Evolutionary conservation across 2,113 vertebrate genomes (phyloP).

Genomic region (Mungos mungo): DNA sequence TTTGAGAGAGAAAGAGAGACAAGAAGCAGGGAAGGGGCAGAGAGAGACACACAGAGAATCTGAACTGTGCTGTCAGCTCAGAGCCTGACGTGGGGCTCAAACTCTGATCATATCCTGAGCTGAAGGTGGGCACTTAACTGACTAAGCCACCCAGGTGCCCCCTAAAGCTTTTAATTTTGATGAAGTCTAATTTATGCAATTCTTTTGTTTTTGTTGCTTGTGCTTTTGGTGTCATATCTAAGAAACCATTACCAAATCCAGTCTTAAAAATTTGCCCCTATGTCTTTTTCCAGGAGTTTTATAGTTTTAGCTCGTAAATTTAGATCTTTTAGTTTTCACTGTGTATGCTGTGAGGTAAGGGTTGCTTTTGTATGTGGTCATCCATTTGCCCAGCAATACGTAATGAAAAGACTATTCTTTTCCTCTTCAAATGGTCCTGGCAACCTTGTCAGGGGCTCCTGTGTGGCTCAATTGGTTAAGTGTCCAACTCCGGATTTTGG

Average conservation of each 20-base stretch:
- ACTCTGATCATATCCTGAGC: too few relatives aligned
- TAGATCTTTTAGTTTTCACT: not conserved
- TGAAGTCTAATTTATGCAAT: not conserved
- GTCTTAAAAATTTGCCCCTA: not conserved
- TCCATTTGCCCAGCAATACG: not conserved
- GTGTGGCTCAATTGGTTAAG: not conserved
- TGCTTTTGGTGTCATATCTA: slow-evolving; percentile 5
- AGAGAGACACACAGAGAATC: too few relatives aligned
- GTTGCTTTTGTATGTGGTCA: not conserved
- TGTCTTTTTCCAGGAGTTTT: not conserved
- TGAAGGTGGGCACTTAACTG: too few relatives aligned
- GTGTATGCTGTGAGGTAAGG: not conserved
- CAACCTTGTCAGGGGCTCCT: not conserved
- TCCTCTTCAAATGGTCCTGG: not conserved
- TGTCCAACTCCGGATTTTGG: not conserved
- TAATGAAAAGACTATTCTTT: not conserved
- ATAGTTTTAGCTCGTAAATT: not conserved
- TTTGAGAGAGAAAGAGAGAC: too few relatives aligned
- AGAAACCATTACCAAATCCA: not conserved
- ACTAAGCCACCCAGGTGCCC: too few relatives aligned
- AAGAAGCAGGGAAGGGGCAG: too few relatives aligned
- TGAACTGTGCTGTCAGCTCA: too few relatives aligned
- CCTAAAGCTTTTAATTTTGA: slow-evolving; percentile 7
- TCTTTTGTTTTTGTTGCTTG: not conserved
- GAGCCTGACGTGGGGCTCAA: too few relatives aligned